These are phyloP conservation scores for Drosophila kokeensis DNA, from an alignment of 2,888 invertebrate genomes.

Conservation along the genomic window DNA sequence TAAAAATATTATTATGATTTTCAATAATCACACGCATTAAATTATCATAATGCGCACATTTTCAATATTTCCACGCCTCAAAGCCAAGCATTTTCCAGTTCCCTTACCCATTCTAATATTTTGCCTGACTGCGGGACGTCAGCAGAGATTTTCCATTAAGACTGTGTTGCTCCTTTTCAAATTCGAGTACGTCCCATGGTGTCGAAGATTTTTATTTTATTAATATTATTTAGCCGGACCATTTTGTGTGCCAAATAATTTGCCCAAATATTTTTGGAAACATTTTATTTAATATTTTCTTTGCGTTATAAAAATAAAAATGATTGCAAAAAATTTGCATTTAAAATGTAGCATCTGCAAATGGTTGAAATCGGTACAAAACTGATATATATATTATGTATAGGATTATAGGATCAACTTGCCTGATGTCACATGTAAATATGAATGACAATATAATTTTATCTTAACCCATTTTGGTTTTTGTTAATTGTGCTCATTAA, in stretches of 20 bases:
- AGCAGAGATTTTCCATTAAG: slow-evolving; percentile 54
- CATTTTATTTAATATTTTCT: slow-evolving; percentile 20
- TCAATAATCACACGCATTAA: slow-evolving; percentile 77
- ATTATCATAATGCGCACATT: slow-evolving; percentile 76
- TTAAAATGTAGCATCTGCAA: neutral
- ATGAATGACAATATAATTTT: neutral
- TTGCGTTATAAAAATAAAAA: neutral
- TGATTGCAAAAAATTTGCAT: slow-evolving; percentile 13
- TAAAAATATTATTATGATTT: slow-evolving; percentile 78
- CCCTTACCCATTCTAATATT: neutral
- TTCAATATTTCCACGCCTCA: slow-evolving; percentile 68
- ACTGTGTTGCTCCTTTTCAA: slow-evolving; percentile 28
- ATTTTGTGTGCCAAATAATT: slow-evolving; percentile 35
- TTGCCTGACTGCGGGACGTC: slow-evolving; percentile 1
- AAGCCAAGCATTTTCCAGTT: slow-evolving; percentile 22
- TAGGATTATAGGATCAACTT: neutral
- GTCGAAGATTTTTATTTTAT: slow-evolving; percentile 52
- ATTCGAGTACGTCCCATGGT: slow-evolving; percentile 21
- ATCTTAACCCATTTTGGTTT: slow-evolving; percentile 7
- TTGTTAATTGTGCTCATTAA: slow-evolving; percentile 8
- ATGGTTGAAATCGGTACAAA: neutral
- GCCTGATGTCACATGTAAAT: neutral
- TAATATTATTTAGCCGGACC: slow-evolving; percentile 47
- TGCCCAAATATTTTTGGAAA: slow-evolving; percentile 22
- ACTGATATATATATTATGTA: neutral